Conservation (phyloP, 2,888 invertebrate species). For the Ethmia dodecea region DNA sequence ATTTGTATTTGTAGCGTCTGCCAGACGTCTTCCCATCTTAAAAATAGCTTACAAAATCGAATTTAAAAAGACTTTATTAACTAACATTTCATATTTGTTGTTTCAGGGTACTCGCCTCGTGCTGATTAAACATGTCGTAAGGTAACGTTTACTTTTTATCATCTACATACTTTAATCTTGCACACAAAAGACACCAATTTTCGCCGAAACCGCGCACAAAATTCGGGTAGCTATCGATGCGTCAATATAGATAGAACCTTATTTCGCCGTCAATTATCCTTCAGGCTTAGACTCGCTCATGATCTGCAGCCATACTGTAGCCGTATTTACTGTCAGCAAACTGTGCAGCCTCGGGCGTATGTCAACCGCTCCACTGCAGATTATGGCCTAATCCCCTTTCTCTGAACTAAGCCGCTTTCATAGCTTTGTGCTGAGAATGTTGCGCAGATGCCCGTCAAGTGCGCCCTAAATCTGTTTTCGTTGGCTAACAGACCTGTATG, state of each 20-base stretch:
- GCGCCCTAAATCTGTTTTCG: constrained; percentile 59
- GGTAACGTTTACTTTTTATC: constrained; percentile 36
- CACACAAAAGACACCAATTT: no score
- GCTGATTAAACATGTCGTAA: constrained; percentile 51
- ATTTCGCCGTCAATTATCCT: not conserved
- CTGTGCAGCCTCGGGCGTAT: constrained; percentile 50
- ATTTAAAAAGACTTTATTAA: not conserved
- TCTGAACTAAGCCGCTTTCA: constrained; percentile 68
- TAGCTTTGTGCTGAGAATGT: constrained; percentile 64
- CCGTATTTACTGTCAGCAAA: constrained; percentile 39
- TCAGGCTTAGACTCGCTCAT: not conserved
- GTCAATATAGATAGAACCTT: no score
- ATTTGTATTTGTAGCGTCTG: no score
- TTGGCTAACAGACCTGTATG: constrained; percentile 20
- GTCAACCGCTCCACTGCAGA: constrained; percentile 67
- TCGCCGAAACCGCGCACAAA: no score
- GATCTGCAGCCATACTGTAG: constrained; percentile 14
- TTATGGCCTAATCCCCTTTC: constrained; percentile 69
- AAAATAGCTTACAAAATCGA: no score
- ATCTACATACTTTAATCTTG: no score
- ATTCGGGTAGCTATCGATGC: no score
- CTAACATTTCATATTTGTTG: constrained; percentile 19
- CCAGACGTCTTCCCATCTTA: no score
- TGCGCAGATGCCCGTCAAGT: constrained; percentile 62
- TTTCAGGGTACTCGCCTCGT: constrained; percentile 30